Base-by-base conservation (phyloP, 2,797 vertebrate species). In the Scolopax rusticola region DNA sequence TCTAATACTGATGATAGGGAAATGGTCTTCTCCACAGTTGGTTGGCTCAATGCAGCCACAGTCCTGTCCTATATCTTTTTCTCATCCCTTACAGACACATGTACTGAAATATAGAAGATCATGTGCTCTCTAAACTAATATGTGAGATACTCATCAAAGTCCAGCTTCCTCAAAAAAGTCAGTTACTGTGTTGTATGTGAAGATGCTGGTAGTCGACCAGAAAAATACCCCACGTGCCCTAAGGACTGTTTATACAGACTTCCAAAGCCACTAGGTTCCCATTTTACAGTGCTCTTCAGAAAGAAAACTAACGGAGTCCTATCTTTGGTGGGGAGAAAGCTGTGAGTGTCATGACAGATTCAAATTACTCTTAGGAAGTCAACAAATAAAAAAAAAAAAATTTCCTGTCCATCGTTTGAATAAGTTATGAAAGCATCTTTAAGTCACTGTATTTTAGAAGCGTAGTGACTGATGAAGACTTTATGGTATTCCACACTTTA, bases 381-480 rank as follows among this genome's bases (percentile, higher is more conserved):
- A 76, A 87, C 19, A 90, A 95, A 95, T 79, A 16, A 93, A 97
- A 89, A 79, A 89, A 79, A 61, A 89, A 95, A 95, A 97, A 32
- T 95, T 95, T 94, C 82, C 76, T 95, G 74, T 94, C 93, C 20
- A 53, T 94, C 82, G 90, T 48, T 30, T 76, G 69, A 96, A 84
- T 27, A 80, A 95, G 19, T 24, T 68, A 89, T 78, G 23, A 69
- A 95, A 89, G n/a, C 50, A 33, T 71, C 23, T 70, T 93, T 36
- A 79, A 90, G 70, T 93, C 57, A 84, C 6, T 64, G 21, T 32
- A 30, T 28, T 77, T 50, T 36, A 91, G 61, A 90, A 40, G 27
- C 28, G 23, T 11, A 70, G 12, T 40, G 24, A 77, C 43, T 50
- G 28, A 56, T 41, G 53, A 56, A 84, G 61, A 84, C 41, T 80